Conservation (phyloP, 2,888 invertebrate genomes). For the Melieria picta region DNA sequence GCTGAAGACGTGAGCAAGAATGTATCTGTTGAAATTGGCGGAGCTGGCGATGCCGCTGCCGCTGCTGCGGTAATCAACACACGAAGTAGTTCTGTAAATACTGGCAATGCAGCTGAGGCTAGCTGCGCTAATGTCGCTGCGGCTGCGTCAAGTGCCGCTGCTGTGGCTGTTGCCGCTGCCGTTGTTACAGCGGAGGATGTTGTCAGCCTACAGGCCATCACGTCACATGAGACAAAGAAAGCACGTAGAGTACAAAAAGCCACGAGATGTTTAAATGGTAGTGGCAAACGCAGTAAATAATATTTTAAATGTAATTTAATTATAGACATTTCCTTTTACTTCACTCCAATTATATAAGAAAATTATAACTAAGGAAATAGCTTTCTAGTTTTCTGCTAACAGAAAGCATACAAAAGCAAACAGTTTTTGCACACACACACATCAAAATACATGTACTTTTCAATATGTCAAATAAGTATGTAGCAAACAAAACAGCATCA, state of each 20-base stretch:
- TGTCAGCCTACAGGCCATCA: slow-evolving; percentile 46
- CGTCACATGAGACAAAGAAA: slow-evolving; percentile 63
- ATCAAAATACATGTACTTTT: slow-evolving; percentile 6
- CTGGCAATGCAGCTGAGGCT: slow-evolving; percentile 31
- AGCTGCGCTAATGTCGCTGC: slow-evolving; percentile 19
- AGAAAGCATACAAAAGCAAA: neutral
- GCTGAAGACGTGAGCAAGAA: neutral
- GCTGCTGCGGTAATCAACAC: neutral
- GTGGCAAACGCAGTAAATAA: slow-evolving; percentile 66
- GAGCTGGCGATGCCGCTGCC: neutral
- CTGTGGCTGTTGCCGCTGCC: slow-evolving; percentile 1
- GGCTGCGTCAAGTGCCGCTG: slow-evolving; percentile 6
- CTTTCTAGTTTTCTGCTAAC: slow-evolving; percentile 13
- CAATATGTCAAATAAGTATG: no score
- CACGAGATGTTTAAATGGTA: slow-evolving; percentile 64
- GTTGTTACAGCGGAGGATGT: slow-evolving; percentile 43
- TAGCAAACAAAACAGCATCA: no score
- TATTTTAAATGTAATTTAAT: slow-evolving; percentile 38
- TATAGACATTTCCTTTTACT: slow-evolving; percentile 38
- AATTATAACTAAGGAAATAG: no score
- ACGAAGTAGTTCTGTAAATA: neutral
- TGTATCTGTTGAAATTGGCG: neutral
- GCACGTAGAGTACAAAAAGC: slow-evolving; percentile 67
- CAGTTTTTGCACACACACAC: slow-evolving; percentile 15
- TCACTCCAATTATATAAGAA: no score